phyloP scores from a whole-genome alignment of 2,113 vertebrate genomes.

The Chlamydotis undulata region DNA sequence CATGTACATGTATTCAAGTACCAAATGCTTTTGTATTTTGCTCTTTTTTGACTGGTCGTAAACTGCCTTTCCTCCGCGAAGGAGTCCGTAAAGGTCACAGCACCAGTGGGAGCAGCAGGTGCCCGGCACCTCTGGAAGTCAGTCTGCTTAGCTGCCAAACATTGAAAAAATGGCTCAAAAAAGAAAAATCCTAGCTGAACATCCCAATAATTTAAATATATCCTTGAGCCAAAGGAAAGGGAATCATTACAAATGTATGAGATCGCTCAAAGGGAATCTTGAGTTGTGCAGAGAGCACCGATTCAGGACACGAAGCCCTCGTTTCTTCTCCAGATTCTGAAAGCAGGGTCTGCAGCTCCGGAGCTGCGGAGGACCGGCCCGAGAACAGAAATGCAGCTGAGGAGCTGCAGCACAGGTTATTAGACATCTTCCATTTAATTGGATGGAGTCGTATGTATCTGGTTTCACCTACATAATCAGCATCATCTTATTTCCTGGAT shows the following conservation, averaged over 20 bases:
- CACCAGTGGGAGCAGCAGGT: not conserved
- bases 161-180: not conserved
- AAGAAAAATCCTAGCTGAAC: not conserved
- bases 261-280: not conserved
- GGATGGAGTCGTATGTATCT: not conserved
- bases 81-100: not conserved
- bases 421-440: not conserved
- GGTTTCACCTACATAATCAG: not conserved
- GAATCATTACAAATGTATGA: not conserved
- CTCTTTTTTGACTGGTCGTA: not conserved
- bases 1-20: not conserved
- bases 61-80: not conserved
- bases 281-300: not conserved
- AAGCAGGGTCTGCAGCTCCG: not conserved
- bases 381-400: not conserved
- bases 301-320: not conserved
- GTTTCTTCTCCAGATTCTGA: not conserved
- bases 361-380: not conserved
- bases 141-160: not conserved
- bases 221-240: not conserved
- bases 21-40: not conserved
- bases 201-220: not conserved
- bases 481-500: not conserved
- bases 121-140: not conserved
- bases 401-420: not conserved